Base-by-base conservation (phyloP, 92 coral and sea anemone genomes). In the Epizoanthus ramosus region DNA sequence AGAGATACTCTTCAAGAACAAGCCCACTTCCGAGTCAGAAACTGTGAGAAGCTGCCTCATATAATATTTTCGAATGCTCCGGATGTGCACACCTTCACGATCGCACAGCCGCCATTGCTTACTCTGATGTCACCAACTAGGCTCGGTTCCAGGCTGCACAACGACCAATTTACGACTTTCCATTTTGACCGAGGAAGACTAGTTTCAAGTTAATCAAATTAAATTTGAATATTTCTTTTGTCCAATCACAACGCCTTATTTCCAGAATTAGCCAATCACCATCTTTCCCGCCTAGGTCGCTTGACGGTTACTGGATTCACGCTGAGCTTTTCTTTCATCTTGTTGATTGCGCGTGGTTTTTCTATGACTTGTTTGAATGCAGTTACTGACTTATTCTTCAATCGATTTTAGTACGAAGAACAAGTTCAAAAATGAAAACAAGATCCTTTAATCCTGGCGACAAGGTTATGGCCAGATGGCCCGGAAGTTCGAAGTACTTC, bases 401-500 rank as follows among this genome's bases (percentile, higher is more conserved):
- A 68, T 37, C 45, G 57, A 61, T 61, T n/a, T 7, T 14, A 16
- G 37, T 31, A 43, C 25, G 23, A 77, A 57, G 53, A 59, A 76
- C 21, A 0, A 12, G n/a, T 73, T 73, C 53, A 18, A 63, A 33
- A 35, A 89, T 89, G 92, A 72, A 47, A 8, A 50, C 25, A 16
- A 71, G 23, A 58, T 23, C 5, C 22, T 56, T 88, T 6, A 50
- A 68, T 7, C 89, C 83, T 23, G 99, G 99, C 25, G 99, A 93
- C 24, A 87, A 87, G 56, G 94, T 97, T 39, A 88, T 87, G 88
- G 99, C 98, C 33, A 79, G 83, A 85, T 93, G 99, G 99, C 99
- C 99, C 1, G 98, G 98, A 28, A 94, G 99, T 80, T 23, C 66
- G 13, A 88, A 87, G 77, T 97, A 91, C 86, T 97, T 86, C 83